These are phyloP conservation scores for Papilio helenus DNA, from an alignment of 1,140 invertebrate genomes.

Conservation along the genomic window DNA sequence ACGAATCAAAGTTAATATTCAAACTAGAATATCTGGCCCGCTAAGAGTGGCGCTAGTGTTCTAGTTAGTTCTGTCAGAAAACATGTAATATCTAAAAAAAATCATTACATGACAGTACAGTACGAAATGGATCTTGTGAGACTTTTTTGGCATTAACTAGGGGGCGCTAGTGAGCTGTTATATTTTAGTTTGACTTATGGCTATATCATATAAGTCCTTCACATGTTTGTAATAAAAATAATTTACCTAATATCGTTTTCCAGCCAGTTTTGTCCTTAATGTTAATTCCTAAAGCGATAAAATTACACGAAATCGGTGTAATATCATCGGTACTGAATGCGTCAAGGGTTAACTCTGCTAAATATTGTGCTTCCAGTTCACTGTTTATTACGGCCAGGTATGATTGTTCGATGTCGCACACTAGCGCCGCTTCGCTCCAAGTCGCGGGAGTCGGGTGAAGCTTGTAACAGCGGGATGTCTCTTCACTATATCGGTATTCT, in stretches of 20 bases:
- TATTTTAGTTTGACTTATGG: too few relatives aligned
- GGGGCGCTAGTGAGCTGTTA: too few relatives aligned
- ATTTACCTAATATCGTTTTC: constrained; percentile 62
- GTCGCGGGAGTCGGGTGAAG: constrained; percentile 65
- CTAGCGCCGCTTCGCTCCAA: constrained; percentile 68
- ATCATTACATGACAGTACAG: too few relatives aligned
- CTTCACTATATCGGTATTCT: constrained; percentile 62
- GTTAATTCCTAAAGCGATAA: constrained; percentile 65
- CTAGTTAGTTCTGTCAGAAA: too few relatives aligned
- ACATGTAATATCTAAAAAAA: too few relatives aligned
- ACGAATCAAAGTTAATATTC: neutral
- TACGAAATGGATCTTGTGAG: too few relatives aligned
- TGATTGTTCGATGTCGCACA: constrained; percentile 69
- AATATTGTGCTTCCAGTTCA: constrained; percentile 59
- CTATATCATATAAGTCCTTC: too few relatives aligned
- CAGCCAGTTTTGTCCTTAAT: constrained; percentile 57
- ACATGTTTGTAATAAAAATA: neutral
- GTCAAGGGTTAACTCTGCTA: constrained; percentile 52
- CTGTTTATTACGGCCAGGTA: constrained; percentile 74
- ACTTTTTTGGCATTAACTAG: too few relatives aligned
- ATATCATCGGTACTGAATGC: constrained; percentile 51
- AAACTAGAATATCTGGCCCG: too few relatives aligned
- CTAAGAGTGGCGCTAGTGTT: too few relatives aligned
- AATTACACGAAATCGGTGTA: constrained; percentile 55
- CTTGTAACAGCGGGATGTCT: constrained; percentile 71